Evolutionary conservation across 2,888 invertebrate species (phyloP).

Genomic region (Nemurella pictetii): DNA sequence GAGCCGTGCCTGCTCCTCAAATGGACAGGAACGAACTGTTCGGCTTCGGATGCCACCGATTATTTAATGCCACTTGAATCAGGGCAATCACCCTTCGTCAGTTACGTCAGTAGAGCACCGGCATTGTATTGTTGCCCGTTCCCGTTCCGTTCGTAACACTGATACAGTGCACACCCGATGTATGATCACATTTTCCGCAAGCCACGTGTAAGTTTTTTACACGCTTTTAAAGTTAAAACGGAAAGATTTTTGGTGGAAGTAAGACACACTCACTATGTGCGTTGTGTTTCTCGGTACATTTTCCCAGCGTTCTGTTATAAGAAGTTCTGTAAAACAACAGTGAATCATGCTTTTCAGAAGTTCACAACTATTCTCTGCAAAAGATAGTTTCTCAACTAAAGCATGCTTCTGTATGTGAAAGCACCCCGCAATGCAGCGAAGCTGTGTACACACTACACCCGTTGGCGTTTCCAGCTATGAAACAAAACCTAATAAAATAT

Average conservation of each 20-base stretch:
- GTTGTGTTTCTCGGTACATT: background rate
- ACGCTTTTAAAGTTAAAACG: background rate
- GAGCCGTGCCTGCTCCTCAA: background rate
- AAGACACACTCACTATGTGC: too few relatives aligned
- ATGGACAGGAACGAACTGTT: slow-evolving; percentile 12
- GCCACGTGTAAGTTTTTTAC: background rate
- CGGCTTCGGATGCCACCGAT: background rate
- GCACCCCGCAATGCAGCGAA: background rate
- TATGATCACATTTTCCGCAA: background rate
- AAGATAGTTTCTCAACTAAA: background rate
- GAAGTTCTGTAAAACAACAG: background rate
- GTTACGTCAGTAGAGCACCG: background rate
- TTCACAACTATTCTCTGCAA: background rate
- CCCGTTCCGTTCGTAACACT: too few relatives aligned
- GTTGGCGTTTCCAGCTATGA: background rate
- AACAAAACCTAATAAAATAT: background rate
- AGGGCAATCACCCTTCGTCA: background rate
- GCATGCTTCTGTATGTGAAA: background rate
- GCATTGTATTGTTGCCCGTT: background rate
- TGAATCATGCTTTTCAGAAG: background rate
- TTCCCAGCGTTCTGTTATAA: background rate
- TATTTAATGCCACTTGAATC: background rate
- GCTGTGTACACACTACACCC: background rate
- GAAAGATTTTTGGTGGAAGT: background rate
- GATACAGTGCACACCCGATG: background rate